A percentile compares a stretch with the other conserved stretches of the same genome.
Conservation (phyloP, 1,140 invertebrate species). For the Marisa cornuarietis region DNA sequence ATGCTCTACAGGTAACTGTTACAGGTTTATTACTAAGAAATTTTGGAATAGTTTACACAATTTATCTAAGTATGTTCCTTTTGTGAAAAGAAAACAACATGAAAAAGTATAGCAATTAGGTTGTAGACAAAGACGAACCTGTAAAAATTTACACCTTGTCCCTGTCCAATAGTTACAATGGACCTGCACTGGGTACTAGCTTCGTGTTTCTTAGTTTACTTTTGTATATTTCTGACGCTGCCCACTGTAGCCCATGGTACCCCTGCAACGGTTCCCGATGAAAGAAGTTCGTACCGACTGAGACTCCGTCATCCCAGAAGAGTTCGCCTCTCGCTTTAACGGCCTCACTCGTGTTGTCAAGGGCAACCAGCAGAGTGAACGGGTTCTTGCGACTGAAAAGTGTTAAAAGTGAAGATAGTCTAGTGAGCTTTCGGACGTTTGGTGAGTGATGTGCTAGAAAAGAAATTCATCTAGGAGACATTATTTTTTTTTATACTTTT, state of each 20-base stretch:
- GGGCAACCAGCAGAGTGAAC: constrained; percentile 44
- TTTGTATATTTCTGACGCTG: too few relatives aligned
- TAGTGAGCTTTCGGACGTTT: too few relatives aligned
- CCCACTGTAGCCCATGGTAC: neutral
- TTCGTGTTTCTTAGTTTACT: too few relatives aligned
- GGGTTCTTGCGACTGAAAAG: constrained; percentile 48
- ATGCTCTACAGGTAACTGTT: neutral
- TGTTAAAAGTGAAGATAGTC: neutral
- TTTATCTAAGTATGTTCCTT: neutral
- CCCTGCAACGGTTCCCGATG: too few relatives aligned
- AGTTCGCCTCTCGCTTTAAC: constrained; percentile 44
- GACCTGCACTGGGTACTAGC: too few relatives aligned
- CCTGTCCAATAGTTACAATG: too few relatives aligned
- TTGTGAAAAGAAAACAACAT: neutral
- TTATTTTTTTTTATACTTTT: too few relatives aligned
- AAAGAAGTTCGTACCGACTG: constrained; percentile 35
- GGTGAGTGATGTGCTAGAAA: too few relatives aligned
- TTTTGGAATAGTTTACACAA: neutral
- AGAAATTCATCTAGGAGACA: too few relatives aligned
- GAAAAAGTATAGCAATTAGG: neutral
- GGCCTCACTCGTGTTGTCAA: constrained; percentile 30
- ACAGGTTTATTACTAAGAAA: neutral
- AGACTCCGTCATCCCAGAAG: constrained; percentile 58
- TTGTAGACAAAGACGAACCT: too few relatives aligned
- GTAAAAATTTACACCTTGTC: too few relatives aligned